Evolutionary conservation across 2,888 invertebrate species (phyloP).

Genomic region (Agrochola lychnidis): DNA sequence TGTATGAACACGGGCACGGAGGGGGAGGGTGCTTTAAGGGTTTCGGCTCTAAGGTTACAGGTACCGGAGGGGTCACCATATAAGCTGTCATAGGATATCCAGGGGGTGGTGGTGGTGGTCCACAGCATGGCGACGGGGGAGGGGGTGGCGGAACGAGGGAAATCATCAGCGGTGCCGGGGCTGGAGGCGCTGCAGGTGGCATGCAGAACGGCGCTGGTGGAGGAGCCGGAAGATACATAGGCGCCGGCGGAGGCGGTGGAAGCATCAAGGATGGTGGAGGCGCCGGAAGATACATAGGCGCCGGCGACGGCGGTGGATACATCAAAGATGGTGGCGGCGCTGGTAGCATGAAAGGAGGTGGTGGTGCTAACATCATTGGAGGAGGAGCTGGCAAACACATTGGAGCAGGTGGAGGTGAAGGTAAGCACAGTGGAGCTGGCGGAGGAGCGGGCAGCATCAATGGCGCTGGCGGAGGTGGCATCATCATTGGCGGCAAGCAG

Average conservation of each 20-base stretch:
- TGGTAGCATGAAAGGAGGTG: conserved; percentile 58
- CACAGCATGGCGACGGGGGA: conserved; percentile 60
- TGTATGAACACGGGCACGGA: conserved; percentile 68
- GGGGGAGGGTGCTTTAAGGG: conserved; percentile 70
- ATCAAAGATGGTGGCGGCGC: conserved; percentile 44
- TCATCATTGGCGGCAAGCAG: conserved; percentile 53
- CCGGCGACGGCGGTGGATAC: conserved; percentile 13
- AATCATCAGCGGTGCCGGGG: conserved; percentile 75
- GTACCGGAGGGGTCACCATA: conserved; percentile 82
- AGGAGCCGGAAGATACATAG: conserved; percentile 48
- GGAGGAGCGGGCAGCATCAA: conserved; percentile 54
- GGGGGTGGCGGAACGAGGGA: conserved; percentile 77
- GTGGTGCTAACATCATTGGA: conserved; percentile 57
- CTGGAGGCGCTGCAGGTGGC: conserved; percentile 62
- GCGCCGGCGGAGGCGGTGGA: conserved; percentile 16
- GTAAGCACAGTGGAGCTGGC: conserved; percentile 53
- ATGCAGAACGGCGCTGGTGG: conserved; percentile 56
- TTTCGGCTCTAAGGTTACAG: conserved; percentile 83
- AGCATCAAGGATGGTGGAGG: conserved; percentile 39
- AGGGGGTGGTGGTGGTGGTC: conserved; percentile 72
- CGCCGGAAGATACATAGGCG: conserved; percentile 51
- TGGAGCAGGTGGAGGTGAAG: conserved; percentile 47
- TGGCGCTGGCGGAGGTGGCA: conserved; percentile 64
- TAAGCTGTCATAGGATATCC: conserved; percentile 84
- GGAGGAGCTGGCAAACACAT: conserved; percentile 39